Base-by-base conservation (phyloP, 2,113 vertebrate species). In the Sardina pilchardus region DNA sequence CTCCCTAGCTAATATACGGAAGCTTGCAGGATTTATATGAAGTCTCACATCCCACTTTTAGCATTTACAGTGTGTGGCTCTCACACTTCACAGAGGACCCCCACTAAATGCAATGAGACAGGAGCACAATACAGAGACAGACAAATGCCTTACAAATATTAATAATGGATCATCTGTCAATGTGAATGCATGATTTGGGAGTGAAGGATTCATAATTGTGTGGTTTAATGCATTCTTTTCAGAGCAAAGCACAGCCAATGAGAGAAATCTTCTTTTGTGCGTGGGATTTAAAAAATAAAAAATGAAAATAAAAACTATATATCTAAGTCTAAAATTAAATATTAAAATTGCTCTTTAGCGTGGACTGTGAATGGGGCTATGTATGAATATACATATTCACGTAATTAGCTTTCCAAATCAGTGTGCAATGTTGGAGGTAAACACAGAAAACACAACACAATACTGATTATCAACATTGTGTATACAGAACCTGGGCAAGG, bases 21-120 rank as follows among this genome's bases (percentile, higher is more conserved):
- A 96, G 96, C 96, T 91, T 93, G 95, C 94, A 93, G 95, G 92
- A 95, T 95, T 93, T 90, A 94, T 87, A 93, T 86, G 88, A 84
- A 86, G 86, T 88, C 83, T 86, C 83, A 88, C 82, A 86, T 89
- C 85, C 87, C 84, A 86, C 84, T 88, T 87, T 87, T 86, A 83
- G 85, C 87, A 87, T 90, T 84, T 91, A 88, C 85, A 87, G 84
- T 89, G 85, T 67, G 30, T 53, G 71, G 83, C 67, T 63, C 83
- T 85, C 82, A 83, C 87, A 85, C 89, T 89, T 87, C 85, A 84
- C 87, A 87, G 84, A 87, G 85, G 87, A 88, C 67, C 82, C 82
- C 81, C 83, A 47, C 85, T 81, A 47, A 71, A 85, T 71, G 71
- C 86, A 63, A 63, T 6, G 56, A 86, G 56, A 63, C 67, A 86